Conservation (phyloP, 2,888 invertebrate genomes). For the Salpingus planirostris region DNA sequence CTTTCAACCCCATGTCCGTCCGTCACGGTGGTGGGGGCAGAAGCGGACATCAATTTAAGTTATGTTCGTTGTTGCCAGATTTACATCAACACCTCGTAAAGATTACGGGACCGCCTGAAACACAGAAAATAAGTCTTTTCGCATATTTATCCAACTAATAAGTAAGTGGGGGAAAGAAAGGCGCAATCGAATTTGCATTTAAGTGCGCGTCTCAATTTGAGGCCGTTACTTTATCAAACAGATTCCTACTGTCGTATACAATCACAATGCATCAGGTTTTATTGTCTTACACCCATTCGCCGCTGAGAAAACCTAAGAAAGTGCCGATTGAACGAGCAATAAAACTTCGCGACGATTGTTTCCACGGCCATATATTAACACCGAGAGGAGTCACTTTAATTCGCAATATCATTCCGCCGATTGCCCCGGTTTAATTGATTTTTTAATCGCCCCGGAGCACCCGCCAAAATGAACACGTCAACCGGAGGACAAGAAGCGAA, state of each 20-base stretch:
- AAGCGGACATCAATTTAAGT: constrained; percentile 9
- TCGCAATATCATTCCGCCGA: constrained; percentile 25
- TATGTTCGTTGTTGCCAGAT: constrained; percentile 15
- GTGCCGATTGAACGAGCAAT: constrained; percentile 44
- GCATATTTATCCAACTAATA: too few relatives aligned
- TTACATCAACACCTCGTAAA: constrained; percentile 13
- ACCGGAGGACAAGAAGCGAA: too few relatives aligned
- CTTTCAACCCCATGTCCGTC: constrained; percentile 27
- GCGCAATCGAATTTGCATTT: constrained; percentile 34
- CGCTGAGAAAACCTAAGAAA: constrained; percentile 42
- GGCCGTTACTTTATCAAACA: constrained; percentile 34
- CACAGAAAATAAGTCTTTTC: too few relatives aligned
- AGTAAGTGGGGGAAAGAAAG: constrained; percentile 1
- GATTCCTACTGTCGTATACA: constrained; percentile 40
- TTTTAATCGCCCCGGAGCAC: too few relatives aligned
- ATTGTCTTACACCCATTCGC: constrained; percentile 42
- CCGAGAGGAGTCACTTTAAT: constrained; percentile 37
- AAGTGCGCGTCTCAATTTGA: constrained; percentile 36
- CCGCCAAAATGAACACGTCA: too few relatives aligned
- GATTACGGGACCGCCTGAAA: constrained; percentile 1
- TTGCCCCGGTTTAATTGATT: constrained; percentile 20
- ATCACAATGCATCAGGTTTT: constrained; percentile 44
- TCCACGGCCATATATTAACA: constrained; percentile 36
- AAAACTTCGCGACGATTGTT: constrained; percentile 42
- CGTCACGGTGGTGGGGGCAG: constrained; percentile 15